Conservation (phyloP, 1,140 invertebrate species). For the Saccostrea echinata region DNA sequence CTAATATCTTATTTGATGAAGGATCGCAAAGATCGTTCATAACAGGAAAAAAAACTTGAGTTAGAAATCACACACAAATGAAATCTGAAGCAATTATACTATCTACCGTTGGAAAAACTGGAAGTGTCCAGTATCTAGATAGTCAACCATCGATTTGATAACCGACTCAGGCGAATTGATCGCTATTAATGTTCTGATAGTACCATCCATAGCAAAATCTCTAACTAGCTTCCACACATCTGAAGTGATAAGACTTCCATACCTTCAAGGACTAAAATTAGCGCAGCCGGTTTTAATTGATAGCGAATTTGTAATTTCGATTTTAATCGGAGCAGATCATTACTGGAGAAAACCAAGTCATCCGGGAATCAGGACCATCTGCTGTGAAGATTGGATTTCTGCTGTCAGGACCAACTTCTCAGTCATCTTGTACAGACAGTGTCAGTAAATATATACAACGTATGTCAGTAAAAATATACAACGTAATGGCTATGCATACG, state of each 20-base stretch:
- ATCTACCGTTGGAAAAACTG: neutral
- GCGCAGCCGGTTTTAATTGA: neutral
- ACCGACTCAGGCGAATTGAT: neutral
- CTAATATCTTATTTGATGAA: neutral
- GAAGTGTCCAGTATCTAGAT: neutral
- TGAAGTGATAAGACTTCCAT: neutral
- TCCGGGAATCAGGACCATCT: too few relatives aligned
- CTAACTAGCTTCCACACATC: neutral
- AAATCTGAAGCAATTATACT: neutral
- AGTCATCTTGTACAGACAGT: too few relatives aligned
- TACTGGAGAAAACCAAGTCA: too few relatives aligned
- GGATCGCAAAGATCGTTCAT: neutral
- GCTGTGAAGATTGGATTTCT: too few relatives aligned
- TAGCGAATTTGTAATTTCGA: neutral
- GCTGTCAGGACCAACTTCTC: too few relatives aligned
- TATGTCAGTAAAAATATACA: too few relatives aligned
- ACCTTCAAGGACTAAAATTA: neutral
- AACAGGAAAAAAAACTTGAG: neutral
- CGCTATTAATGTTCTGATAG: neutral
- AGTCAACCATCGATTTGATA: neutral
- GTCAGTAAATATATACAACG: too few relatives aligned
- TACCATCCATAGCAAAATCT: neutral
- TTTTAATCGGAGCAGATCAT: too few relatives aligned
- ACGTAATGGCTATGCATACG: too few relatives aligned
- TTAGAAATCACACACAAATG: neutral